A percentile compares a stretch with the other conserved stretches of the same genome.
Evolutionary conservation across 2,797 vertebrate species (phyloP).

Genomic region (Notoglanidium macrostoma): DNA sequence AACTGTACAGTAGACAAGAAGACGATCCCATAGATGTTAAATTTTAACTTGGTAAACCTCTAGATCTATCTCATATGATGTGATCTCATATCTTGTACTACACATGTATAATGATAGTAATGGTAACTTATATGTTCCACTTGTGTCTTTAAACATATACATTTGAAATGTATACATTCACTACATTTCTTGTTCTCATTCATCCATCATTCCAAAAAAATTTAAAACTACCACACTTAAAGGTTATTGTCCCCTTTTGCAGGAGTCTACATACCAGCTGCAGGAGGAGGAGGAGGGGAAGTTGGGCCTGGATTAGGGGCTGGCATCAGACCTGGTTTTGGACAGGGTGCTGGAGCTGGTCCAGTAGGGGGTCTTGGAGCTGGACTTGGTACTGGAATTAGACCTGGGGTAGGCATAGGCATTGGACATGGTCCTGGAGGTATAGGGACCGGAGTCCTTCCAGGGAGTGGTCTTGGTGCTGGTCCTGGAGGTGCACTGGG

Average conservation of each 20-base stretch:
- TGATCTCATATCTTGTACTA: too few relatives aligned
- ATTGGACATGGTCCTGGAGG: constrained; percentile 51
- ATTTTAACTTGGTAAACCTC: not conserved
- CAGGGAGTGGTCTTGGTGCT: constrained; percentile 45
- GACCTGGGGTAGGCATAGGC: constrained; percentile 47
- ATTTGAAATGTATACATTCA: not conserved
- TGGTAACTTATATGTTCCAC: not conserved
- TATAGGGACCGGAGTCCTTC: constrained; percentile 43
- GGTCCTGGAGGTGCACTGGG: constrained; percentile 54
- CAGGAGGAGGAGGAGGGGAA: constrained; percentile 63
- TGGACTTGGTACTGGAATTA: constrained; percentile 57
- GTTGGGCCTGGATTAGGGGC: constrained; percentile 58
- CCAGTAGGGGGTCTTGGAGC: constrained; percentile 49
- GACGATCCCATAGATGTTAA: not conserved
- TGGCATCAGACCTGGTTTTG: constrained; percentile 52
- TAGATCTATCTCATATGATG: too few relatives aligned
- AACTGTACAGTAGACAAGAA: not conserved
- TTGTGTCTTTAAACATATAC: not conserved
- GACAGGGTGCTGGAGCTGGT: constrained; percentile 46
- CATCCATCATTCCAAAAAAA: not conserved
- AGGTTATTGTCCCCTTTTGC: constrained; percentile 37
- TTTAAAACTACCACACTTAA: not conserved
- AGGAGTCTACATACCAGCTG: constrained; percentile 76
- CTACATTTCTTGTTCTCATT: not conserved
- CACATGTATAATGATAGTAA: not conserved